These are phyloP conservation scores for Gyps fulvus DNA, from an alignment of 2,113 vertebrate genomes.

Conservation along the genomic window DNA sequence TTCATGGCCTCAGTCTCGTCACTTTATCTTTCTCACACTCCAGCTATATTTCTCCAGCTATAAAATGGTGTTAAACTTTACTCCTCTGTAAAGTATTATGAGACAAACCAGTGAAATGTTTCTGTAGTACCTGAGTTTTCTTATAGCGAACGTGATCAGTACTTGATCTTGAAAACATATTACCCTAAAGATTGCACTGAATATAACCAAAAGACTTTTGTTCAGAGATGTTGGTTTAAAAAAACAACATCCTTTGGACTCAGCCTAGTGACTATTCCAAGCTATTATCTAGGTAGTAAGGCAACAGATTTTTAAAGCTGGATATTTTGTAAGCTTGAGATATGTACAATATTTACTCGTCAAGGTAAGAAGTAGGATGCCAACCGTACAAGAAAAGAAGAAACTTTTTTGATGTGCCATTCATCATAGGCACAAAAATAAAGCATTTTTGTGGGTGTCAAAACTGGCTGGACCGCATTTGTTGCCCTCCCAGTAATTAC, in stretches of 20 bases:
- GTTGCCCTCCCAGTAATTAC: neutral
- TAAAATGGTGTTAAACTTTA: neutral
- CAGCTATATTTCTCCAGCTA: neutral
- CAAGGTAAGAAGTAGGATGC: neutral
- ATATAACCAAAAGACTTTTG: neutral
- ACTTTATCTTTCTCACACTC: neutral
- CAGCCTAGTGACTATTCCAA: neutral
- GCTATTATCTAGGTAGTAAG: neutral
- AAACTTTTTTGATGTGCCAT: neutral
- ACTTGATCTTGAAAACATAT: neutral
- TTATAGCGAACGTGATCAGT: accelerated
- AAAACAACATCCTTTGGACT: neutral
- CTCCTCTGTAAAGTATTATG: neutral
- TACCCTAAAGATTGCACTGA: neutral
- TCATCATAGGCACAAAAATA: neutral
- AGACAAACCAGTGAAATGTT: neutral
- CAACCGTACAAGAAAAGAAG: neutral
- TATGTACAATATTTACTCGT: neutral
- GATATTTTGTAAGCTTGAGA: neutral
- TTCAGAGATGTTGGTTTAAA: neutral
- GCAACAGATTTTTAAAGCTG: neutral
- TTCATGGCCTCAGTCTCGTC: neutral
- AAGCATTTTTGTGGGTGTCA: neutral
- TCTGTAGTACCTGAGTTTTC: neutral
- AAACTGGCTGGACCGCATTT: neutral